These are phyloP conservation scores for Ferdinandea cuprea DNA, from an alignment of 2,888 invertebrate genomes.

Conservation along the genomic window DNA sequence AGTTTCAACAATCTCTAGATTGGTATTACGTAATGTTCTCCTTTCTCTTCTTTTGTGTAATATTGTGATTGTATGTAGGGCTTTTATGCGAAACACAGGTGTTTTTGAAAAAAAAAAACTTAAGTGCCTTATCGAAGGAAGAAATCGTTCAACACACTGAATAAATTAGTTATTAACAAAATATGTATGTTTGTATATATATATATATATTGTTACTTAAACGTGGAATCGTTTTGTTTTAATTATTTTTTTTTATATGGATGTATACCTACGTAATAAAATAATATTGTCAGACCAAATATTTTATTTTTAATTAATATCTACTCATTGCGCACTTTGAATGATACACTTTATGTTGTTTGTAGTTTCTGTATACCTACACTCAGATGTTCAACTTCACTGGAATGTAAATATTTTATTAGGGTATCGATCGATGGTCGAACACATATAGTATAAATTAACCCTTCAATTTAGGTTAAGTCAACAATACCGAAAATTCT, in stretches of 20 bases:
- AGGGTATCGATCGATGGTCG: too few relatives aligned
- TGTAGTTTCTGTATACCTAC: not conserved
- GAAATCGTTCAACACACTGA: not conserved
- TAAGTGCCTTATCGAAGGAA: too few relatives aligned
- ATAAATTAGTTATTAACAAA: too few relatives aligned
- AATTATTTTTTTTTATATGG: not conserved
- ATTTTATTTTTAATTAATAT: not conserved
- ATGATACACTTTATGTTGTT: too few relatives aligned
- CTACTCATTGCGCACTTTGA: conserved; percentile 4
- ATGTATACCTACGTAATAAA: not conserved
- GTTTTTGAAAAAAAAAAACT: too few relatives aligned
- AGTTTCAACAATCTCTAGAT: too few relatives aligned
- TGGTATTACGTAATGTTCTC: not conserved
- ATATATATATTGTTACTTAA: not conserved
- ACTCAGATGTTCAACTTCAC: not conserved
- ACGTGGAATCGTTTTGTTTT: not conserved
- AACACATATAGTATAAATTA: too few relatives aligned
- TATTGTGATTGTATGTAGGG: not conserved
- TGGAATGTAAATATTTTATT: too few relatives aligned
- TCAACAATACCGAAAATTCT: too few relatives aligned
- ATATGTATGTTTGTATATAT: too few relatives aligned
- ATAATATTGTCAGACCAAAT: not conserved
- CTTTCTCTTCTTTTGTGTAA: not conserved
- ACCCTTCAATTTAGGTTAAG: too few relatives aligned
- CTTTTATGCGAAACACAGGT: not conserved